Percentiles rank a stretch among this genome's conserved stretches.
These are phyloP conservation scores for Botia kubotai DNA, from an alignment of 2,797 vertebrate genomes.

Conservation along the genomic window DNA sequence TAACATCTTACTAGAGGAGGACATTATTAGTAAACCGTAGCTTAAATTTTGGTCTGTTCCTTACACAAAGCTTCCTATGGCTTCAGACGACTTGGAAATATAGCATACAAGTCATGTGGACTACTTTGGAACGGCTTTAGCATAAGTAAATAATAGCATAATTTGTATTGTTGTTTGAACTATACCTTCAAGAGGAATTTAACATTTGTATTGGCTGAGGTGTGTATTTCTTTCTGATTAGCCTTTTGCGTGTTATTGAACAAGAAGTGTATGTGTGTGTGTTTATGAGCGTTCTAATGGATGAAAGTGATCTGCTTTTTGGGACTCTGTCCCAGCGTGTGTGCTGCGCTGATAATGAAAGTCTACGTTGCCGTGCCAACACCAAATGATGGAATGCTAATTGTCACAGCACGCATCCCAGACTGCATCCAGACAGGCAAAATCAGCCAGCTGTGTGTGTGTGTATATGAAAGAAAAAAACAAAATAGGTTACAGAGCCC, in stretches of 20 bases:
- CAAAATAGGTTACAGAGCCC: background rate
- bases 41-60: too few relatives aligned
- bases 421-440: slow-evolving; percentile 23
- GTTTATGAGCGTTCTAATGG: slow-evolving; percentile 20
- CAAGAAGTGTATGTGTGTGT: background rate
- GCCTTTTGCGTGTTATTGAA: background rate
- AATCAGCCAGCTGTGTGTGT: slow-evolving; percentile 24
- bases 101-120: too few relatives aligned
- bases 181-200: background rate
- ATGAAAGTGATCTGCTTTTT: slow-evolving; percentile 50
- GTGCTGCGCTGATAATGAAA: slow-evolving; percentile 57
- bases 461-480: background rate
- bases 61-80: too few relatives aligned
- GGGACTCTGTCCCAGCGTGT: slow-evolving; percentile 54
- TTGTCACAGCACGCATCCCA: slow-evolving; percentile 41
- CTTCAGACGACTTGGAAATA: too few relatives aligned
- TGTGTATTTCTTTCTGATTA: slow-evolving; percentile 15
- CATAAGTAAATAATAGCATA: background rate
- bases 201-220: background rate
- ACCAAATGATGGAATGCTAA: slow-evolving; percentile 41
- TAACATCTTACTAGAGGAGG: too few relatives aligned
- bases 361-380: background rate
- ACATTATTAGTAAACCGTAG: too few relatives aligned
- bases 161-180: background rate
- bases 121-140: too few relatives aligned